A percentile compares a stretch with the other conserved stretches of the same genome.
Evolutionary conservation across 2,113 vertebrate genomes (phyloP).

Genomic region (Meriones unguiculatus): DNA sequence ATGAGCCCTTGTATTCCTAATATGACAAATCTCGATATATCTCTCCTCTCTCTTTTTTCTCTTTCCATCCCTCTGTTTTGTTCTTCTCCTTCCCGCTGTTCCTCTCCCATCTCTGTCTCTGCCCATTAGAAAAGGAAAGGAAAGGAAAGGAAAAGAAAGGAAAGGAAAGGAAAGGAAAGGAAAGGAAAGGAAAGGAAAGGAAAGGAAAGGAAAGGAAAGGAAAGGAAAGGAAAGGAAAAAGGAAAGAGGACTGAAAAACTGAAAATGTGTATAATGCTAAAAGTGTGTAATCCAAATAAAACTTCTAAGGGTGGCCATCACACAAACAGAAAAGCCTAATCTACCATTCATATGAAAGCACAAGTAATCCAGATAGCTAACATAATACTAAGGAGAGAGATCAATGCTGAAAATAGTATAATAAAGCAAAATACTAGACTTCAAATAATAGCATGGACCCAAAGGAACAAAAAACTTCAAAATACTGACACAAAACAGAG

Average conservation of each 20-base stretch:
- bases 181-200: too few species aligned
- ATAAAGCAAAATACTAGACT: background rate
- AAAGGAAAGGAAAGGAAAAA: too few species aligned
- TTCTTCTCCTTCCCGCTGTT: background rate
- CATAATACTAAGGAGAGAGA: background rate
- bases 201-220: too few species aligned
- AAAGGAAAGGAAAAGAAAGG: too few species aligned
- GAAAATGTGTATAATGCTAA: background rate
- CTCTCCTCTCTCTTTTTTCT: background rate
- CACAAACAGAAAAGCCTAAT: background rate
- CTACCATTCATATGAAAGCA: background rate
- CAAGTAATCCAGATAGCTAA: background rate
- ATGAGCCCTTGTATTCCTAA: background rate
- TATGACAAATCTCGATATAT: background rate
- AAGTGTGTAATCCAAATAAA: background rate
- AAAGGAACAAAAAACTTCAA: background rate
- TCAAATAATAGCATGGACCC: background rate
- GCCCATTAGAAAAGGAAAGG: background rate
- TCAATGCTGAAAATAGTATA: background rate
- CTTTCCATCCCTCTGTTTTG: background rate
- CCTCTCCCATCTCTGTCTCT: background rate
- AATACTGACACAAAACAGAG: background rate
- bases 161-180: too few species aligned
- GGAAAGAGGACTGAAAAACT: background rate
- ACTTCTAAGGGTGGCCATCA: background rate